Conservation (phyloP, 2,113 vertebrate species). For the Phyllostomus discolor region DNA sequence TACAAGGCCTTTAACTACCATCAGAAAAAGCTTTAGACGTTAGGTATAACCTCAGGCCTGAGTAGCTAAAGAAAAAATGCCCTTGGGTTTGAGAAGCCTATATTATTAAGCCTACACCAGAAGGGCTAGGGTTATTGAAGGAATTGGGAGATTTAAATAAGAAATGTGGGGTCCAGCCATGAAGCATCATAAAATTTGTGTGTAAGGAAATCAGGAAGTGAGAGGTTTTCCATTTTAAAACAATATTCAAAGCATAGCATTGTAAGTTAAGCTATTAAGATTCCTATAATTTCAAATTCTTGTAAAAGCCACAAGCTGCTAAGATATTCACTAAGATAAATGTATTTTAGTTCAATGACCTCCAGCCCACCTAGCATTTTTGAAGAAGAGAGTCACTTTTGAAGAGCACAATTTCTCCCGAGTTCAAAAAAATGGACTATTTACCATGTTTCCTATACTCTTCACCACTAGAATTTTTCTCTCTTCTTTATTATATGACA, state of each 20-base stretch:
- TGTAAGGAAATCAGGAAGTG: neutral
- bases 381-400: neutral
- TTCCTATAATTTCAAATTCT: conserved; percentile 29
- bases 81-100: neutral
- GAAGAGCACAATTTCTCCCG: neutral
- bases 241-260: neutral
- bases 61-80: neutral
- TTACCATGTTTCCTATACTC: neutral
- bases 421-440: conserved; percentile 3
- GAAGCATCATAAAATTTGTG: neutral
- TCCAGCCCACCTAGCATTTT: neutral
- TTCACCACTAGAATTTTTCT: neutral
- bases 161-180: neutral
- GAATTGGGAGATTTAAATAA: neutral
- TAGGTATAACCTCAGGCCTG: neutral
- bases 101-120: neutral
- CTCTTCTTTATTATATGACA: neutral
- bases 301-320: neutral
- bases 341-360: neutral
- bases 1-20: neutral
- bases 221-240: neutral
- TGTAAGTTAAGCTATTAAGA: neutral
- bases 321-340: neutral
- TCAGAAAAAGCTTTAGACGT: neutral
- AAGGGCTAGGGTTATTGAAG: neutral